Evolutionary conservation across 2,797 vertebrate species (phyloP), one percentile per base, ranked within the genome.

Genomic region (Poeciliopsis paucimaculata): DNA sequence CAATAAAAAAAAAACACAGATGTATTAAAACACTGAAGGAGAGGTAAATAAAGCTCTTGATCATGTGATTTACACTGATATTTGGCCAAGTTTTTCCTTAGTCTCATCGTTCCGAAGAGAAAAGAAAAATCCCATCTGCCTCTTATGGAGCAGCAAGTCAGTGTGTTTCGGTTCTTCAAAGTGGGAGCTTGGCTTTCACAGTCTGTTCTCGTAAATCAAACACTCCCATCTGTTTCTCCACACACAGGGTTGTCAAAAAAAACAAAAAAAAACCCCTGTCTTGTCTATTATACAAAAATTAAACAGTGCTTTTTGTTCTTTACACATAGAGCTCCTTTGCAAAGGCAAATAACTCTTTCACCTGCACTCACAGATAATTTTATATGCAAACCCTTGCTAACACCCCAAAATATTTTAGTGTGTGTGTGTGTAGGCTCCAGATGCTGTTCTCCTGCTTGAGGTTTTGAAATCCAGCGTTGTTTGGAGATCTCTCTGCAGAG

Each of bases 161-260:
- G 91, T 84, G 89, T 86, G 90, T 90, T 91, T 91, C n/a, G 78
- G 83, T 76, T 91, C 60, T 81, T 82, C 79, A 78, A 83, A 84
- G 88, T 45, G 78, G 89, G 75, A 90, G 85, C 82, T 87, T 60
- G 84, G 83, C 78, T 81, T 94, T 94, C 92, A 94, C 94, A 94
- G 94, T 93, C 92, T 90, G 45, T 85, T 84, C 62, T 90, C 62
- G 79, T 87, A 88, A 91, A 89, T 89, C 80, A 86, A 90, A 90
- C 71, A 57, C 75, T 81, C 78, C 75, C 71, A 79, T 86, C 85
- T 78, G 85, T 81, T 88, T 80, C 62, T 70, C 80, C 76, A 88
- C 80, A 85, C 77, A 57, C 78, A 74, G 81, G 80, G 86, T 88
- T 80, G 76, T 74, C 68, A 77, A 89, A 82, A 41, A 73, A 62